Conservation (phyloP, 92 coral and sea anemone species). For the Porites evermanni region DNA sequence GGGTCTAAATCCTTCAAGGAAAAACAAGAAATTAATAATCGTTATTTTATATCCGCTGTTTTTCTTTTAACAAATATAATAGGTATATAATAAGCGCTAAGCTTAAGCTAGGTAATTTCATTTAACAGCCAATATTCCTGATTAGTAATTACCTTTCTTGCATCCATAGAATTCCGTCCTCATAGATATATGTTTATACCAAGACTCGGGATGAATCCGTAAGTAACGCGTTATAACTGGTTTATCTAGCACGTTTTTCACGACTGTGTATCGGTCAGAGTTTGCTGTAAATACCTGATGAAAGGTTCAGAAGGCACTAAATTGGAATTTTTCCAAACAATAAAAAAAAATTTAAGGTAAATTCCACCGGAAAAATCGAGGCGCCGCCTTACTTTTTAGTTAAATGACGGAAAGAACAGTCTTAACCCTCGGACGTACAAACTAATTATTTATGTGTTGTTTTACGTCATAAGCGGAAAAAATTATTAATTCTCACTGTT, state of each 20-base stretch:
- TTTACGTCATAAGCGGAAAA: no score
- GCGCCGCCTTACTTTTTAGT: no score
- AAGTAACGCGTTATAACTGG: slow-evolving; percentile 24
- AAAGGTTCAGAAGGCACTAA: neutral
- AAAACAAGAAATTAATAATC: no score
- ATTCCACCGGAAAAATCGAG: neutral
- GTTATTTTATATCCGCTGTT: no score
- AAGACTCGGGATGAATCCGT: slow-evolving; percentile 1
- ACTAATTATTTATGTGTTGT: no score
- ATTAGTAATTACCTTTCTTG: neutral
- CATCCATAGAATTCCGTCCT: slow-evolving; percentile 23
- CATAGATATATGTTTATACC: slow-evolving; percentile 6
- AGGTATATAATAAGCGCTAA: no score
- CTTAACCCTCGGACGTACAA: no score
- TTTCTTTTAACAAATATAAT: no score
- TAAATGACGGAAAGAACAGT: no score
- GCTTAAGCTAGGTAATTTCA: no score
- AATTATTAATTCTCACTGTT: no score
- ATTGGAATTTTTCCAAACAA: neutral
- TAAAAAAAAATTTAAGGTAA: neutral
- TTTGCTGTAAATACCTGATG: neutral
- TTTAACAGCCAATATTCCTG: no score
- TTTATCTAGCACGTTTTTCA: neutral
- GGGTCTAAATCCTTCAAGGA: neutral
- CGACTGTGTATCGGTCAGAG: slow-evolving; percentile 27